Conservation (phyloP, 2,797 vertebrate species). For the Aeoliscus strigatus region DNA sequence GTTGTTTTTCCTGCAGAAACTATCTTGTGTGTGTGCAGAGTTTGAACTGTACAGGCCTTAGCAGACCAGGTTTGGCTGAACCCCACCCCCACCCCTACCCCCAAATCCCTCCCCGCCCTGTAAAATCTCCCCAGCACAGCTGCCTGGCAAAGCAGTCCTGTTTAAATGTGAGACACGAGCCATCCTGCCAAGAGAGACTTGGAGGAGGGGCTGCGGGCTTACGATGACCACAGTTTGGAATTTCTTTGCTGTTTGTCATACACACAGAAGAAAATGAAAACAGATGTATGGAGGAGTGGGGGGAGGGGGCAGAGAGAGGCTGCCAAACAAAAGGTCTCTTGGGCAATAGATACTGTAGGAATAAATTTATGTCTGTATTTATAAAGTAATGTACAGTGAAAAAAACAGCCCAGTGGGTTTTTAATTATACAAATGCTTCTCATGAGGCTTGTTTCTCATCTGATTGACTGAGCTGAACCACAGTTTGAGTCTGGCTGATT, state of each 20-base stretch:
- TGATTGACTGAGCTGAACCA: conserved; percentile 27
- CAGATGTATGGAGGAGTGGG: too few relatives aligned
- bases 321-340: conserved; percentile 36
- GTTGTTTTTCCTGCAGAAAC: conserved; percentile 18
- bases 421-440: conserved; percentile 42
- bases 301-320: conserved; percentile 42
- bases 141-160: conserved; percentile 73
- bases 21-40: conserved; percentile 18
- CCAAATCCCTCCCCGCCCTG: too few relatives aligned
- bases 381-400: conserved; percentile 19
- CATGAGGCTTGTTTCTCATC: conserved; percentile 10
- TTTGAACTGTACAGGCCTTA: too few relatives aligned
- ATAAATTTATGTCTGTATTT: conserved; percentile 50
- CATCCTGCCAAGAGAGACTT: conserved; percentile 72
- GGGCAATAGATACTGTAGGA: conserved; percentile 45
- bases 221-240: conserved; percentile 71
- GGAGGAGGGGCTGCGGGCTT: conserved; percentile 57
- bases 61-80: too few relatives aligned
- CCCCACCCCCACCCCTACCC: too few relatives aligned
- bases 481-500: conserved; percentile 28
- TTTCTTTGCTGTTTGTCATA: conserved; percentile 79
- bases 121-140: conserved; percentile 58
- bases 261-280: conserved; percentile 77
- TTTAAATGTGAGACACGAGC: conserved; percentile 76
- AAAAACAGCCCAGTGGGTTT: conserved; percentile 24